Percentiles rank a stretch among this genome's conserved stretches.
phyloP scores from a whole-genome alignment of 2,797 vertebrate genomes.

The Luscinia luscinia region DNA sequence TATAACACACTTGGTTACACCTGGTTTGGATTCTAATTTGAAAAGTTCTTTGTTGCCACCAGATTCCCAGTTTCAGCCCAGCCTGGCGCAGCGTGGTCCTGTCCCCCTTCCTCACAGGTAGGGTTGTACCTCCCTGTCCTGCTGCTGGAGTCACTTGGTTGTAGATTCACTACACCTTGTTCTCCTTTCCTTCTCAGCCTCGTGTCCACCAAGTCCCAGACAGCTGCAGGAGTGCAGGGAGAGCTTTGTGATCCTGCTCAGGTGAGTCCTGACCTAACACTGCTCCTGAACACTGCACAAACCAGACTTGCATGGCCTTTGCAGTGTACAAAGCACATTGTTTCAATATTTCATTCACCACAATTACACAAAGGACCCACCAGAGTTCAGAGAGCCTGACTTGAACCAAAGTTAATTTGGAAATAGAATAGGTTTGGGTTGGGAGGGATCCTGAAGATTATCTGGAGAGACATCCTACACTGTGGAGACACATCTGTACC shows the following conservation, averaged over 20 bases:
- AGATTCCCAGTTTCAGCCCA: constrained; percentile 78
- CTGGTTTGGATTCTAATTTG: background rate
- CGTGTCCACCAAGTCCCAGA: constrained; percentile 83
- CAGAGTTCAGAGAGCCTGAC: background rate
- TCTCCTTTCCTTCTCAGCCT: constrained; percentile 78
- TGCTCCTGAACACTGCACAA: background rate
- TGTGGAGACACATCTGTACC: background rate
- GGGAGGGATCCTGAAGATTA: background rate
- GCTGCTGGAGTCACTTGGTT: background rate
- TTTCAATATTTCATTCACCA: background rate
- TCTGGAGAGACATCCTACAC: background rate
- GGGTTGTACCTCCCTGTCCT: background rate
- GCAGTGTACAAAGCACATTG: background rate
- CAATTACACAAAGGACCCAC: background rate
- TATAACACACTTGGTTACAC: background rate
- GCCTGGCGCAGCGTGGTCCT: constrained; percentile 89
- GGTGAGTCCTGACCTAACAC: constrained; percentile 67
- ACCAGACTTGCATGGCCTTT: background rate
- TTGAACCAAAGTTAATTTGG: background rate
- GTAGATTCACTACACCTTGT: background rate
- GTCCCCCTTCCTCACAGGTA: constrained; percentile 91
- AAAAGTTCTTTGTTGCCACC: background rate
- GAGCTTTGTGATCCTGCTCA: constrained; percentile 88
- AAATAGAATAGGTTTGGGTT: background rate
- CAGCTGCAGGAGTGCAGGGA: constrained; percentile 85